Evolutionary conservation across 2,888 invertebrate genomes (phyloP).

Genomic region (Choristoneura rosaceana): DNA sequence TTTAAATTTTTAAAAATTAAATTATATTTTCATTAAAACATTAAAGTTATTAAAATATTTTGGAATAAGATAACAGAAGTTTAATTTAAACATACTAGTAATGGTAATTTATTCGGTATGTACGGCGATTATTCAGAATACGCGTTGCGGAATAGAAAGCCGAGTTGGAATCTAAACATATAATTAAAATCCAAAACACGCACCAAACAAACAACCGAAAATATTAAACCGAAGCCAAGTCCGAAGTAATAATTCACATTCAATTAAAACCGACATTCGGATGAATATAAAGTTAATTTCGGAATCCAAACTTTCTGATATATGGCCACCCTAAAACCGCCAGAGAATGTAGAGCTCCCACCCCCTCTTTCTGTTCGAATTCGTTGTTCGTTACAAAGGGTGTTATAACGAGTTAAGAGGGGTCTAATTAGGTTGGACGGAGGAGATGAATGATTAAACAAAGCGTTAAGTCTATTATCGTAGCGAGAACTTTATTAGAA

Average conservation of each 20-base stretch:
- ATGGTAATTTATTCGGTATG: too few relatives aligned
- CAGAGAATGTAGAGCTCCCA: conserved; percentile 56
- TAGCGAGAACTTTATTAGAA: conserved; percentile 82
- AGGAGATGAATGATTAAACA: conserved; percentile 83
- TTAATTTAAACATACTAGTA: too few relatives aligned
- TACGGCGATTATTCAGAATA: too few relatives aligned
- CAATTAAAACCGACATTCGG: conserved; percentile 71
- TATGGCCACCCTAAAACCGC: conserved; percentile 65
- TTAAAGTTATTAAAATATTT: neutral
- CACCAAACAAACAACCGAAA: conserved; percentile 29
- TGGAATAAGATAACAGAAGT: too few relatives aligned
- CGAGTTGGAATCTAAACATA: neutral
- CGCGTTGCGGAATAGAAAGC: neutral
- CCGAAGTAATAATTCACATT: conserved; percentile 63
- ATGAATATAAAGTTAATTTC: conserved; percentile 74
- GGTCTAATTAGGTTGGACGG: conserved; percentile 67
- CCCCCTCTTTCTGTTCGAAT: conserved; percentile 51
- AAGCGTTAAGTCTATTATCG: conserved; percentile 83
- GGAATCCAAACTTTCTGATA: conserved; percentile 76
- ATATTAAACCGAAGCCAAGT: conserved; percentile 51
- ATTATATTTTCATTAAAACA: too few relatives aligned
- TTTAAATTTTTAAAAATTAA: too few relatives aligned
- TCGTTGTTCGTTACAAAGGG: conserved; percentile 60
- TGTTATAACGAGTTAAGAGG: conserved; percentile 60
- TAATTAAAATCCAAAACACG: conserved; percentile 35